Conservation (phyloP, 2,888 invertebrate genomes). For the Lasioglossum oenotherae region DNA sequence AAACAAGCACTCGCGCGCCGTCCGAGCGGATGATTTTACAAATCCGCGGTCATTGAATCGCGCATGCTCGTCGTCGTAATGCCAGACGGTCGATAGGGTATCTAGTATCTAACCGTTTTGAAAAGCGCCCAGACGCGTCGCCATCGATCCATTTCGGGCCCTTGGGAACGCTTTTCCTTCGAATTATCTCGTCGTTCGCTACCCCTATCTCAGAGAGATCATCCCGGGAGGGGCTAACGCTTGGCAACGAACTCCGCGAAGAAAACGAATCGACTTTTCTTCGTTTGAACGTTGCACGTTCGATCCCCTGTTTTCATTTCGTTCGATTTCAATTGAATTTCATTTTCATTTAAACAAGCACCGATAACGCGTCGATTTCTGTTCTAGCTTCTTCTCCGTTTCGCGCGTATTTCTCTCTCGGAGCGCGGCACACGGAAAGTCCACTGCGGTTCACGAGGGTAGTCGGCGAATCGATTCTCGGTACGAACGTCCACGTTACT, state of each 20-base stretch:
- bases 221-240: too few species aligned
- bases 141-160: constrained; percentile 39
- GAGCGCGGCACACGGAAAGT: neutral
- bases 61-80: constrained; percentile 37
- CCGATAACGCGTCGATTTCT: neutral
- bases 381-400: neutral
- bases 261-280: neutral
- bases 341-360: neutral
- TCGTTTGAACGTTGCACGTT: neutral
- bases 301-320: neutral
- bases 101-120: constrained; percentile 17
- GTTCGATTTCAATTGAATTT: too few species aligned
- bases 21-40: neutral
- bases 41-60: neutral
- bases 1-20: neutral
- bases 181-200: neutral
- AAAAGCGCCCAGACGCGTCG: constrained; percentile 24
- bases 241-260: neutral
- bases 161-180: neutral
- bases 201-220: neutral
- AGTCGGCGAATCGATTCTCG: neutral
- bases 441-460: constrained; percentile 6
- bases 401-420: neutral
- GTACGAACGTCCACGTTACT: neutral
- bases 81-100: constrained; percentile 37